These are phyloP conservation scores for Argya squamiceps DNA, from an alignment of 2,797 vertebrate genomes.

Conservation along the genomic window DNA sequence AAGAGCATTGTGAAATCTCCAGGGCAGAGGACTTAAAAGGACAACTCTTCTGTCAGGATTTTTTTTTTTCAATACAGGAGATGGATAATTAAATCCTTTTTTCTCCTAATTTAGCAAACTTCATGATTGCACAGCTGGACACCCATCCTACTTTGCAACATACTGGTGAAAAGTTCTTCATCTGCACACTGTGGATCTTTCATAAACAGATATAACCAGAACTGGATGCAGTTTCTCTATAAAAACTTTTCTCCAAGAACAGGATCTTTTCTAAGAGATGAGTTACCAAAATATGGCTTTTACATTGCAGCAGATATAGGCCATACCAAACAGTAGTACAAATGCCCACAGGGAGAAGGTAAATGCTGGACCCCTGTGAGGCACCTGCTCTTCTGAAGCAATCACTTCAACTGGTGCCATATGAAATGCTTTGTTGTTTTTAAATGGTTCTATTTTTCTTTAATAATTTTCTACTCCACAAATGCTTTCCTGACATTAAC, in stretches of 20 bases:
- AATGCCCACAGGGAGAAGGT: not conserved
- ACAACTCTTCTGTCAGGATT: not conserved
- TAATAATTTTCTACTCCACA: not conserved
- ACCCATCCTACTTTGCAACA: not conserved
- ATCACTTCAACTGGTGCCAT: not conserved
- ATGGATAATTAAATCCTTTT: not conserved
- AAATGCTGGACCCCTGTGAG: not conserved
- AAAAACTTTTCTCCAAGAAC: not conserved
- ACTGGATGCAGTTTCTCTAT: not conserved
- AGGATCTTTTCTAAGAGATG: not conserved
- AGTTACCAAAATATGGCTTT: not conserved
- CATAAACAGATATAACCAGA: not conserved
- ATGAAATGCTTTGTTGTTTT: not conserved
- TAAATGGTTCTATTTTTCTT: not conserved
- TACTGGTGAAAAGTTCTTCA: not conserved
- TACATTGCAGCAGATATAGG: not conserved
- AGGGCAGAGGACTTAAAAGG: not conserved
- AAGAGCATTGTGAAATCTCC: not conserved
- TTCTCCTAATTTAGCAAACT: not conserved
- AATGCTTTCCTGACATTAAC: rapidly evolving
- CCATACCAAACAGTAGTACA: not conserved
- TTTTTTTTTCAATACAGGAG: not conserved
- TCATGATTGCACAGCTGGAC: not conserved
- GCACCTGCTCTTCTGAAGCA: not conserved
- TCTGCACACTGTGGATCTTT: not conserved